Evolutionary conservation across 1,140 invertebrate genomes (phyloP).

Genomic region (Calliopsis andreniformis): DNA sequence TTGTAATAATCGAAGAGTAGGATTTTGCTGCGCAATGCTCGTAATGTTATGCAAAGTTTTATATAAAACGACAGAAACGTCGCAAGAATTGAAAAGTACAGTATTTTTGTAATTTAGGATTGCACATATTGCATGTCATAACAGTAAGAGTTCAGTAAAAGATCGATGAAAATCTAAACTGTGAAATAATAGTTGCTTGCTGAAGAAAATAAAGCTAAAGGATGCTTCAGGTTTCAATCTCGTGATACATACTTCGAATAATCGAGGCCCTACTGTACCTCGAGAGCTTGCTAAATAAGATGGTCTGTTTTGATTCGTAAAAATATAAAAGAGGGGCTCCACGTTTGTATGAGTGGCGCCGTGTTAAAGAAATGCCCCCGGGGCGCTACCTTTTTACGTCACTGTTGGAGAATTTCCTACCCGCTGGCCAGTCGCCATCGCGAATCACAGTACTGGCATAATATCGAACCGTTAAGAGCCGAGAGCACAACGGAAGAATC

Average conservation of each 20-base stretch:
- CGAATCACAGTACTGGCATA: conserved; percentile 44
- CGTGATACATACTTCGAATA: too few relatives aligned
- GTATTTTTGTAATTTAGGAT: too few relatives aligned
- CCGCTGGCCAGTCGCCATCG: conserved; percentile 55
- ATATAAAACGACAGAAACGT: not conserved
- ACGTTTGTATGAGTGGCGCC: conserved; percentile 59
- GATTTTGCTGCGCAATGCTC: not conserved
- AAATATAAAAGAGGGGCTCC: not conserved
- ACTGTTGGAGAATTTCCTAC: conserved; percentile 71
- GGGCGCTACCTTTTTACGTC: conserved; percentile 70
- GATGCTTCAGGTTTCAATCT: too few relatives aligned
- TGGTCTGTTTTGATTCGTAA: conserved; percentile 16
- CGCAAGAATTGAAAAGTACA: not conserved
- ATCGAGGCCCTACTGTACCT: not conserved
- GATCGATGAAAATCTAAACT: too few relatives aligned
- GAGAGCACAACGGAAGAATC: conserved; percentile 49
- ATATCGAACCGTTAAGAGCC: conserved; percentile 69
- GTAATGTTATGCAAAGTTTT: not conserved
- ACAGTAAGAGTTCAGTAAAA: too few relatives aligned
- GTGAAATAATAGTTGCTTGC: too few relatives aligned
- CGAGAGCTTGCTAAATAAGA: not conserved
- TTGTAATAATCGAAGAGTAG: too few relatives aligned
- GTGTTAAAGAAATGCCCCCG: conserved; percentile 63
- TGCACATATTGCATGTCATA: too few relatives aligned
- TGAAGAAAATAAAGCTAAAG: too few relatives aligned